Evolutionary conservation across 2,797 vertebrate species (phyloP).

Genomic region (Acipenser transmontanus): DNA sequence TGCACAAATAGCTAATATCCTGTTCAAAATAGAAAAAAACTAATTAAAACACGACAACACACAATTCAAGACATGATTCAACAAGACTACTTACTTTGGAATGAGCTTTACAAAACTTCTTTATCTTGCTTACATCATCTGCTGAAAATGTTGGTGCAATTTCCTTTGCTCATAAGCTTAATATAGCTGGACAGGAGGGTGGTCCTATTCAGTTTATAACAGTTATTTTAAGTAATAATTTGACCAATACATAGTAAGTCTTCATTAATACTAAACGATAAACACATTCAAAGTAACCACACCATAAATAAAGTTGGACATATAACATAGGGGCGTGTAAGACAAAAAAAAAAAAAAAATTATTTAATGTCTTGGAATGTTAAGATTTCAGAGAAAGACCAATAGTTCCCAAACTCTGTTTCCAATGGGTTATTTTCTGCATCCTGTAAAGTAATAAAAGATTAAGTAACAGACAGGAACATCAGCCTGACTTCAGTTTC

Average conservation of each 20-base stretch:
- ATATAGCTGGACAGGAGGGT: slow-evolving; percentile 54
- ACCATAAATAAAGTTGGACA: too few relatives aligned
- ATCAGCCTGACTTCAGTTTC: too few relatives aligned
- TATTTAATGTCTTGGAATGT: too few relatives aligned
- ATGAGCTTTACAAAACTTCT: slow-evolving; percentile 69
- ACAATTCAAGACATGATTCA: slow-evolving; percentile 41
- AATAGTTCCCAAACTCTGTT: slow-evolving; percentile 43
- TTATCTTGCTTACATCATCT: slow-evolving; percentile 65
- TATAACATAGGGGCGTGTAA: too few relatives aligned
- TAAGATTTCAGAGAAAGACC: too few relatives aligned
- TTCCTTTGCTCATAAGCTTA: slow-evolving; percentile 68
- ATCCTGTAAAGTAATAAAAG: slow-evolving; percentile 32
- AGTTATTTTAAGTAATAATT: background rate
- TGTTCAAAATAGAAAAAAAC: slow-evolving; percentile 48
- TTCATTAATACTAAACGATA: too few relatives aligned
- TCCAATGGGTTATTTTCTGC: slow-evolving; percentile 57
- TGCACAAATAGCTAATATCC: slow-evolving; percentile 69
- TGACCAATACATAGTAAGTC: too few relatives aligned
- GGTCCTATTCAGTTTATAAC: slow-evolving; percentile 29
- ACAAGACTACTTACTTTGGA: slow-evolving; percentile 51
- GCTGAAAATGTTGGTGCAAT: slow-evolving; percentile 52
- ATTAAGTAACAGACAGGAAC: too few relatives aligned
- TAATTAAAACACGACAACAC: background rate
- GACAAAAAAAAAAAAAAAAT: too few relatives aligned
- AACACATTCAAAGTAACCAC: too few relatives aligned